Evolutionary conservation across 2,888 invertebrate genomes (phyloP).

Genomic region (Dioctria linearis): DNA sequence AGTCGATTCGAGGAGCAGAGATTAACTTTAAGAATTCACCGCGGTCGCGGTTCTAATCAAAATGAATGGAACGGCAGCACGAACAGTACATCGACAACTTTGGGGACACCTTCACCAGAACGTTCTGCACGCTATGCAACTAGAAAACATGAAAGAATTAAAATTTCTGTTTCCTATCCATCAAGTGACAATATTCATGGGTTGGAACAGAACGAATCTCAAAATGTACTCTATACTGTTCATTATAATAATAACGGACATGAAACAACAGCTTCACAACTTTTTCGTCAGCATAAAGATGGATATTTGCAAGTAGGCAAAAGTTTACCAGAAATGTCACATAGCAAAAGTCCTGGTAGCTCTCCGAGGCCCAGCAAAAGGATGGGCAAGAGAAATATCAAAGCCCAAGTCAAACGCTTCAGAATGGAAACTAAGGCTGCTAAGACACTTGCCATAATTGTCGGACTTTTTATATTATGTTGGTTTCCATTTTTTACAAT

Average conservation of each 20-base stretch:
- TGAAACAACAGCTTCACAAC: constrained; percentile 74
- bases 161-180: constrained; percentile 89
- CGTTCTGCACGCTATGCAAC: constrained; percentile 76
- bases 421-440: constrained; percentile 98
- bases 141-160: constrained; percentile 83
- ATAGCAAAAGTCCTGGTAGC: constrained; percentile 68
- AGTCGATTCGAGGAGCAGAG: constrained; percentile 90
- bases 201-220: constrained; percentile 67
- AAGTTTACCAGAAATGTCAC: constrained; percentile 66
- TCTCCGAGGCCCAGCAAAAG: constrained; percentile 73
- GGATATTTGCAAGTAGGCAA: constrained; percentile 76
- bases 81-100: constrained; percentile 79
- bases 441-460: constrained; percentile 96
- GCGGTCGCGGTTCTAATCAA: constrained; percentile 79
- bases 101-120: constrained; percentile 78
- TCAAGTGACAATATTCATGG: constrained; percentile 80
- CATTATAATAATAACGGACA: constrained; percentile 81
- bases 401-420: constrained; percentile 91
- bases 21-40: constrained; percentile 91
- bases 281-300: constrained; percentile 66
- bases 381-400: constrained; percentile 92
- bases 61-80: constrained; percentile 80
- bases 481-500: constrained; percentile 98
- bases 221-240: constrained; percentile 75
- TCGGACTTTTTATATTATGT: constrained; percentile 96